These are phyloP conservation scores for Craniophora ligustri DNA, from an alignment of 2,888 invertebrate species.

Conservation along the genomic window DNA sequence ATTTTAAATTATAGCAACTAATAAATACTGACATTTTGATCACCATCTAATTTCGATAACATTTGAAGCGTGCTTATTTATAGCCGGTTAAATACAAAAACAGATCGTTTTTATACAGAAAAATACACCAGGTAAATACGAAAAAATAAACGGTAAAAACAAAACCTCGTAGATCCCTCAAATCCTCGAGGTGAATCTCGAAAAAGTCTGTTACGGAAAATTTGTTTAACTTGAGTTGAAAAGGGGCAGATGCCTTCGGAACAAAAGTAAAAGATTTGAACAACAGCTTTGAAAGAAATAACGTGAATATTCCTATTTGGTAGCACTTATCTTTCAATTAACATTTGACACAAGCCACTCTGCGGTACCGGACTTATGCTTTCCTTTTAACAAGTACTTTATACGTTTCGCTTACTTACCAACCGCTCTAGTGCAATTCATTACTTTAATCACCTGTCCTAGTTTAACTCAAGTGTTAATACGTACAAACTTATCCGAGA, in stretches of 20 bases:
- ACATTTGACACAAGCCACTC: conserved; percentile 63
- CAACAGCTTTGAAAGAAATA: conserved; percentile 71
- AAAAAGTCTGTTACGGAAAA: conserved; percentile 83
- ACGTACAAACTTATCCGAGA: conserved; percentile 46
- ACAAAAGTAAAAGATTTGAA: conserved; percentile 80
- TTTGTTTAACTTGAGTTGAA: conserved; percentile 84
- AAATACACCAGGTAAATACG: conserved; percentile 52
- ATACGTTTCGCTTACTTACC: conserved; percentile 35
- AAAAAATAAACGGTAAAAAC: conserved; percentile 77
- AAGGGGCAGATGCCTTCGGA: conserved; percentile 74
- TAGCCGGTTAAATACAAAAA: conserved; percentile 5
- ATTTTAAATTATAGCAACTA: not conserved
- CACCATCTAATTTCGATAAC: not conserved
- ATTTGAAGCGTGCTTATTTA: not conserved
- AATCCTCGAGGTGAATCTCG: conserved; percentile 81
- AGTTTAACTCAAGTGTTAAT: conserved; percentile 43
- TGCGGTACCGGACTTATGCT: conserved; percentile 23
- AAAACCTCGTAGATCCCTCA: conserved; percentile 78
- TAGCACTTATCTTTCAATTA: conserved; percentile 78
- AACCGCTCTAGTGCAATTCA: too few species aligned
- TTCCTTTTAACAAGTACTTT: conserved; percentile 40
- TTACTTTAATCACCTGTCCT: conserved; percentile 35
- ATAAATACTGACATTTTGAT: not conserved
- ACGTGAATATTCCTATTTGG: conserved; percentile 70
- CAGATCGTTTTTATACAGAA: conserved; percentile 22